These are phyloP conservation scores for Drosophila parthenogenetica DNA, from an alignment of 2,888 invertebrate genomes.

Conservation along the genomic window DNA sequence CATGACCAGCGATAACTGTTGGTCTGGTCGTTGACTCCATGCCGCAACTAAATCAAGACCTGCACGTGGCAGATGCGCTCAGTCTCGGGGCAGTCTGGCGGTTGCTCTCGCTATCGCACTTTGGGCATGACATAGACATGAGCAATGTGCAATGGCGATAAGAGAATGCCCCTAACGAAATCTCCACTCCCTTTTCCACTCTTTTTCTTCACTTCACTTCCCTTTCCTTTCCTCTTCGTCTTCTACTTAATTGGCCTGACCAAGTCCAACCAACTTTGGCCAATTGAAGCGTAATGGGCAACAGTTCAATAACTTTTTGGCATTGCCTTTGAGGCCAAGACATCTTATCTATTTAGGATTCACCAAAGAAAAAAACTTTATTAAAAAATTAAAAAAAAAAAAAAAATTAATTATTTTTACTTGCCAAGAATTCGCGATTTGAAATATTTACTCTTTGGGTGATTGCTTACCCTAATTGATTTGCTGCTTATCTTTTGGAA, in stretches of 20 bases:
- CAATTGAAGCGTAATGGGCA: constrained; percentile 82
- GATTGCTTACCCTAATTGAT: too few species aligned
- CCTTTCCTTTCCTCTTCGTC: background rate
- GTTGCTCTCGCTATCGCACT: constrained; percentile 61
- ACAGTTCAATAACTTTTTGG: constrained; percentile 82
- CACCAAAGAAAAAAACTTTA: background rate
- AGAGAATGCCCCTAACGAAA: constrained; percentile 41
- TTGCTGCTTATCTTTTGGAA: background rate
- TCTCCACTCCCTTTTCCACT: background rate
- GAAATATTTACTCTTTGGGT: background rate
- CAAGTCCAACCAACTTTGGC: constrained; percentile 59
- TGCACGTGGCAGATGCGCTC: constrained; percentile 74
- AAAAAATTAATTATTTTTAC: constrained; percentile 42
- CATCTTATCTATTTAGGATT: constrained; percentile 40
- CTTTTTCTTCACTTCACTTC: background rate
- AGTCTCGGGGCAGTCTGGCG: constrained; percentile 49
- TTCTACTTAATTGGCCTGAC: constrained; percentile 50
- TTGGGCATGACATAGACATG: constrained; percentile 65
- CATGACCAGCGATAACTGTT: constrained; percentile 44
- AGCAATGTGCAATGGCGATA: constrained; percentile 77
- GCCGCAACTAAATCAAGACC: constrained; percentile 70
- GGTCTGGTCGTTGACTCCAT: constrained; percentile 68
- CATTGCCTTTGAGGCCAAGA: constrained; percentile 56
- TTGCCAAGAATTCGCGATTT: constrained; percentile 27
- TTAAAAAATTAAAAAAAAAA: background rate